Evolutionary conservation across 2,888 invertebrate species (phyloP).

Genomic region (Magallana nippona): DNA sequence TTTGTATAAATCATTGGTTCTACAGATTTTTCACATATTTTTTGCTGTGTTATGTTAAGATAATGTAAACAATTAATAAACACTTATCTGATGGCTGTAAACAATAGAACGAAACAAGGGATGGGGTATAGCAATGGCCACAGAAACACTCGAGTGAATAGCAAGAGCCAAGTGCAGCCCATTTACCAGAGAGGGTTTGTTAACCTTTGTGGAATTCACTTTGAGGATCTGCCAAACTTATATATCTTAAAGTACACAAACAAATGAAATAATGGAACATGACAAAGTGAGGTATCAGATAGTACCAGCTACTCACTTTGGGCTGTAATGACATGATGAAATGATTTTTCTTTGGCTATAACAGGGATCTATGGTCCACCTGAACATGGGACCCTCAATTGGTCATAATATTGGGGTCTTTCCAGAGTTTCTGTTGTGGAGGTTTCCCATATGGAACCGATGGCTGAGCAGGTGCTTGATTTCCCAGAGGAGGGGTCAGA

Average conservation of each 20-base stretch:
- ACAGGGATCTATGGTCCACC: too few species aligned
- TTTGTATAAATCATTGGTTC: too few species aligned
- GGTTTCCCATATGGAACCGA: neutral
- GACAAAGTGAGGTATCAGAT: neutral
- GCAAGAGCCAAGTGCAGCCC: neutral
- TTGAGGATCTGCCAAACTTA: constrained; percentile 13
- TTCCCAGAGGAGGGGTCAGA: constrained; percentile 3
- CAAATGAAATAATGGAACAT: neutral
- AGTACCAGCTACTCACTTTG: neutral
- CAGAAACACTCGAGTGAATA: neutral
- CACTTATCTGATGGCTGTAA: neutral
- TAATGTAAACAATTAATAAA: constrained; percentile 6
- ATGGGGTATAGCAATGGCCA: neutral
- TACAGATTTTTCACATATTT: neutral
- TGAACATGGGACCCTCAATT: too few species aligned
- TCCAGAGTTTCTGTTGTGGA: neutral
- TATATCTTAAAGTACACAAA: neutral
- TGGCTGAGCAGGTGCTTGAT: neutral
- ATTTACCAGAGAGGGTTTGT: neutral
- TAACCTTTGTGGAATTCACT: constrained; percentile 21
- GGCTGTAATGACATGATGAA: neutral
- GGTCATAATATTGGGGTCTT: too few species aligned
- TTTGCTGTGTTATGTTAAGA: neutral
- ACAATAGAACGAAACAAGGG: neutral
- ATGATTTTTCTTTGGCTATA: too few species aligned